Evolutionary conservation across 2,113 vertebrate genomes (phyloP).

Genomic region (Turdus rufiventris): DNA sequence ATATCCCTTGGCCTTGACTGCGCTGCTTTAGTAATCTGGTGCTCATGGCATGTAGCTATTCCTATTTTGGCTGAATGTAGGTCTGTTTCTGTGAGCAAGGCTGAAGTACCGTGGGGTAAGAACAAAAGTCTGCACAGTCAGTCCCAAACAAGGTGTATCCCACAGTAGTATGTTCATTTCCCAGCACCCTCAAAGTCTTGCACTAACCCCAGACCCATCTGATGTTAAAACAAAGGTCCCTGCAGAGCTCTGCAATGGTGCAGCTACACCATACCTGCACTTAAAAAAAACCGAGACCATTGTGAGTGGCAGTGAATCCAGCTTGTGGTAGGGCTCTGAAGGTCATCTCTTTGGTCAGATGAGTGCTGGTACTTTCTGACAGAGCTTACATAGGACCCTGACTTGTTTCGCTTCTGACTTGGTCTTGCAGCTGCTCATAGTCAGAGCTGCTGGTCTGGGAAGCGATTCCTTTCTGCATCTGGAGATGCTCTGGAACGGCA

Average conservation of each 20-base stretch:
- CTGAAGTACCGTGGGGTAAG: not conserved
- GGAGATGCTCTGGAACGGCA: not conserved
- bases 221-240: not conserved
- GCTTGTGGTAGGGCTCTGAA: not conserved
- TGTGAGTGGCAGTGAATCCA: not conserved
- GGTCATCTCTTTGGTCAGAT: not conserved
- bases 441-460: not conserved
- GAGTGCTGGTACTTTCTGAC: not conserved
- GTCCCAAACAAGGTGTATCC: not conserved
- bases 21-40: not conserved
- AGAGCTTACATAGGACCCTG: not conserved
- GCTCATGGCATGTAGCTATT: not conserved
- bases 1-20: not conserved
- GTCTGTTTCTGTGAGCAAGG: not conserved
- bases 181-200: not conserved
- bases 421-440: not conserved
- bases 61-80: not conserved
- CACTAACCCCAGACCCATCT: not conserved
- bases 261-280: not conserved
- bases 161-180: not conserved
- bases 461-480: rapidly evolving
- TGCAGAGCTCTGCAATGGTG: not conserved
- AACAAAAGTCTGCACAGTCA: not conserved
- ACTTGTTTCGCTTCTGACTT: not conserved
- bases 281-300: rapidly evolving